Base-by-base conservation (phyloP, 1,140 invertebrate genomes). In the Brachionus plicatilis region DNA sequence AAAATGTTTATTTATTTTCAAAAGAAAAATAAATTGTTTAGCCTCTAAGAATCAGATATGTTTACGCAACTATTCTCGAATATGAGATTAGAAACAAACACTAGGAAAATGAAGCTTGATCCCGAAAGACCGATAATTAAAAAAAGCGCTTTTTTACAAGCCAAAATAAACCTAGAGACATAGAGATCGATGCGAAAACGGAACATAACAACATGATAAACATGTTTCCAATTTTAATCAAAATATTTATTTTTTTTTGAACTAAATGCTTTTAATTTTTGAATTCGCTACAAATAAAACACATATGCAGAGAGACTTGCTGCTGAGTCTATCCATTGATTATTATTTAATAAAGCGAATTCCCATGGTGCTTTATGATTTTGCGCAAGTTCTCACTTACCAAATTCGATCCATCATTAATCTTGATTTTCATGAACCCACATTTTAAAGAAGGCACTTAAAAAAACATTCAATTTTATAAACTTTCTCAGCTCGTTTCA, bases 221-320 rank as follows among this genome's bases (percentile, higher is more conserved):
- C 66, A 68, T 68, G 66, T 68, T 68, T 68, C 33, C 27, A 20
- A 60, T 60, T 60, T 60, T 60, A 27, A 68, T 68, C 27, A 68
- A 68, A 68, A 68, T 68, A 68, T 68, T 68, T 68, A 68, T 68
- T 68, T 68, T 68, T 68, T 33, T 68, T 68, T 68, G 66, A 68
- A 68, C 66, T 68, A 33, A 12, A 33, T 68, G 27, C 33, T 68
- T 68, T 68, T 41, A 60, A 60, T 60, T 60, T 60, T 60, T 60
- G 17, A 60, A 60, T 20, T 60, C 53, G 53, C 53, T 60, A 24
- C n/a, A 60, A 60, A 60, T 60, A 60, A 60, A 60, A 60, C 53
- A 60, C 53, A 60, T 60, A 60, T 60, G 27, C 66, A 68, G 66
- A 33, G 11, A 27, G 66, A 68, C 66, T 68, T 29, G 12, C 66